Evolutionary conservation across 1,140 invertebrate genomes (phyloP), one percentile per base, ranked within the genome.

Genomic region (Copidosoma floridanum): DNA sequence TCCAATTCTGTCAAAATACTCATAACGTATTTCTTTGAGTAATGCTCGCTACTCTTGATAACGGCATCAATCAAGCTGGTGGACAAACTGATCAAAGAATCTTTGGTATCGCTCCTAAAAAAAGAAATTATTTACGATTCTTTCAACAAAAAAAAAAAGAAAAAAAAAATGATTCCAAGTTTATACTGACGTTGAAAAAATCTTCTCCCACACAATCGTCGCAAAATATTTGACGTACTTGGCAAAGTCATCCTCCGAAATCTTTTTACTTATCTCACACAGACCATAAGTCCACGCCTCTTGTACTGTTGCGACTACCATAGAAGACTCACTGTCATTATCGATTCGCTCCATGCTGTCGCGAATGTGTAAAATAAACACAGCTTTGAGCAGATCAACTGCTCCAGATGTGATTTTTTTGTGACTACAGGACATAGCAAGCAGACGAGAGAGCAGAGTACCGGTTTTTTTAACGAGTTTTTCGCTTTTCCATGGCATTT

Each of bases 61-160:
- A 81, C 63, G 57, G 77, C 66, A 51, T 75, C 74, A 7, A 84
- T 59, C 24, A 84, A 74, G 62, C 77, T 69, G 2, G 75, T 69
- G 8, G 78, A 72, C 43, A 80, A 67, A 21, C 81, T 69, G 10
- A 80, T 70, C 29, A 79, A 65, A 35, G 74, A 56, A 46, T 81
- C 68, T 3, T 67, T 67, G 1, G 71, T 20, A 43, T 75, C 73
- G 24, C 74, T 73, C 3, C 78, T 71, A 5, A 57, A 46, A 58
- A 58, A 44, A 29, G 20, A 37, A 57, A 53, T 38, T 41, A 5
- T 52, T 20, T 38, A 43, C 21, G 41, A 47, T 27, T 27, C 24
- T 50, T 44, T 48, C 26, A 16, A 24, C 24, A 23, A 27, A 27
- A 8, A 32, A 32, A 8, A 8, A 12, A 32, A 32, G 29, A 32